Percentiles rank a stretch among this genome's conserved stretches.
phyloP scores from a whole-genome alignment of 2,888 invertebrate species.

The Limenitis camilla region DNA sequence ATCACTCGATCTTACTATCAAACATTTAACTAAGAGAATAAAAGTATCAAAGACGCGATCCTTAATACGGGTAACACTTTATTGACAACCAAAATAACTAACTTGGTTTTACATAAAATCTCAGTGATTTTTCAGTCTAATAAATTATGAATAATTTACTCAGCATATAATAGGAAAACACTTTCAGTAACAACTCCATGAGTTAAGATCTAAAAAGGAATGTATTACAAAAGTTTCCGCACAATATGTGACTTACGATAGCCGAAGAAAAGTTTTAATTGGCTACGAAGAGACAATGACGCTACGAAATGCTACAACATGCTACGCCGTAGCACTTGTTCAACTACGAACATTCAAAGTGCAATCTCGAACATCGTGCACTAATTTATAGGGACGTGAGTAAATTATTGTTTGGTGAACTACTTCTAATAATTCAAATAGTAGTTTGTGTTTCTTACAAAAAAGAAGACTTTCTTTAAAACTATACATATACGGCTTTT shows the following conservation, averaged over 20 bases:
- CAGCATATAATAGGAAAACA: neutral
- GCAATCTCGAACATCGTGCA: conserved; percentile 5
- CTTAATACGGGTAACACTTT: no score
- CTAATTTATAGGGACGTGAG: conserved; percentile 5
- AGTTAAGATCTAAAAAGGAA: conserved; percentile 4
- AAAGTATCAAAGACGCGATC: no score
- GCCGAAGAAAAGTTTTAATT: conserved; percentile 18
- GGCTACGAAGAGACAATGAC: conserved; percentile 17
- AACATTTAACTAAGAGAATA: no score
- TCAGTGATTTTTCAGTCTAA: no score
- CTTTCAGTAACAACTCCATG: neutral
- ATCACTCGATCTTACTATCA: no score
- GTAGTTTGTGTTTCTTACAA: neutral
- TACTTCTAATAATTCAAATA: neutral
- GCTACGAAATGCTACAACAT: conserved; percentile 15
- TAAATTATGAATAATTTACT: no score
- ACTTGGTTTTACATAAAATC: no score
- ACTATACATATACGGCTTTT: no score
- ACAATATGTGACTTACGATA: conserved; percentile 11
- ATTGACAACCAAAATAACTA: no score
- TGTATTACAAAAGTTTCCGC: neutral
- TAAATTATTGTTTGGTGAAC: neutral
- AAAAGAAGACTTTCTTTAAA: no score
- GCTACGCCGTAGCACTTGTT: conserved; percentile 18
- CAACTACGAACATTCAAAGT: conserved; percentile 11